A percentile compares a stretch with the other conserved stretches of the same genome.
Conservation (phyloP, 1,140 invertebrate genomes). For the Artemia franciscana region DNA sequence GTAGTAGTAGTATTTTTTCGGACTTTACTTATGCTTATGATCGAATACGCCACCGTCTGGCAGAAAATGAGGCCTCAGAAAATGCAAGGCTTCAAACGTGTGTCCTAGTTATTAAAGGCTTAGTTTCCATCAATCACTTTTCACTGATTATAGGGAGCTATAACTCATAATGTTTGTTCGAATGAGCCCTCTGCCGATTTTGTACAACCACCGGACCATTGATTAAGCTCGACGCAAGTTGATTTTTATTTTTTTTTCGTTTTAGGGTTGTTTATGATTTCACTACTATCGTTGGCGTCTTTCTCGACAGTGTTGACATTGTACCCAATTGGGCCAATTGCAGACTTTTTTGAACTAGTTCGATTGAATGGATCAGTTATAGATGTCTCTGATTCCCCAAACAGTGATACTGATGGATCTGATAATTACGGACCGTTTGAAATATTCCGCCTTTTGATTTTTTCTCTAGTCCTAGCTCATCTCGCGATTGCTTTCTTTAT, state of each 20-base stretch:
- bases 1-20: too few relatives aligned
- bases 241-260: slow-evolving; percentile 4
- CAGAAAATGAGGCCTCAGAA: too few relatives aligned
- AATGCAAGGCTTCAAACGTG: too few relatives aligned
- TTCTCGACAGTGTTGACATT: slow-evolving; percentile 15
- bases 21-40: too few relatives aligned
- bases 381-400: neutral
- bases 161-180: too few relatives aligned
- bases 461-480: neutral
- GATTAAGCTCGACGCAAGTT: neutral
- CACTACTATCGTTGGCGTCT: slow-evolving; percentile 14
- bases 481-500: neutral
- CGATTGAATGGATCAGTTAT: neutral
- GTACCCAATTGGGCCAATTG: slow-evolving; percentile 13
- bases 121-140: too few relatives aligned
- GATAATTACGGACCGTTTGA: neutral
- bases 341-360: slow-evolving; percentile 10
- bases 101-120: too few relatives aligned
- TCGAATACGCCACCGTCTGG: too few relatives aligned
- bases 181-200: too few relatives aligned
- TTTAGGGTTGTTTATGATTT: slow-evolving; percentile 13
- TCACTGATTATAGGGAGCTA: too few relatives aligned
- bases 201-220: too few relatives aligned
- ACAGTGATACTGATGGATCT: neutral
- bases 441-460: neutral